Conservation (phyloP, 2,797 vertebrate species). For the Parambassis ranga region DNA sequence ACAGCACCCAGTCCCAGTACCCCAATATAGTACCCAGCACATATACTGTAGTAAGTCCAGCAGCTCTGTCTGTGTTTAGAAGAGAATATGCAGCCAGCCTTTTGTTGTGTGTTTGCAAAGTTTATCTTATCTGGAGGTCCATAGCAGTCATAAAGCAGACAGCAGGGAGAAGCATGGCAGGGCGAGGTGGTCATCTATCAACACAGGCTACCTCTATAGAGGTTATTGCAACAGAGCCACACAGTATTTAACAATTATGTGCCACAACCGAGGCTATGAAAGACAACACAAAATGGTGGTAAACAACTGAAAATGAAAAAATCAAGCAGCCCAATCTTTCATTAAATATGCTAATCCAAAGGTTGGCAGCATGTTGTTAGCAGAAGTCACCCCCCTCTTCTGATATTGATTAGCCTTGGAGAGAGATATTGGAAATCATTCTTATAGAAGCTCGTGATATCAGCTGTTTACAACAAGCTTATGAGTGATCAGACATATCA, state of each 20-base stretch:
- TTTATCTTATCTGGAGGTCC: constrained; percentile 65
- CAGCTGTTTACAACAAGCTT: constrained; percentile 24
- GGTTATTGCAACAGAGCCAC: constrained; percentile 3
- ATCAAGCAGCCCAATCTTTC: not conserved
- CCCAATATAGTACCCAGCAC: too few species aligned
- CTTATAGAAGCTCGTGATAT: constrained; percentile 1
- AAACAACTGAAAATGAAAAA: not conserved
- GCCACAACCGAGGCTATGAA: not conserved
- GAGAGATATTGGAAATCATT: constrained; percentile 43
- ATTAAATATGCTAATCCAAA: constrained; percentile 5
- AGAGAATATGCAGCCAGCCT: constrained; percentile 24
- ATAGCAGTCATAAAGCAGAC: constrained; percentile 54
- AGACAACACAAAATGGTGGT: not conserved
- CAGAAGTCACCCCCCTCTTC: not conserved
- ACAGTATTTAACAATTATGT: too few species aligned
- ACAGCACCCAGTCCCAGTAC: too few species aligned
- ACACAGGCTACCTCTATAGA: not conserved
- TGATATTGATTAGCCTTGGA: constrained; percentile 11
- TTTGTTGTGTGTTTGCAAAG: constrained; percentile 46
- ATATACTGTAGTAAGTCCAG: not conserved
- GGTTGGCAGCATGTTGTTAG: not conserved
- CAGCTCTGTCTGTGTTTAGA: constrained; percentile 12
- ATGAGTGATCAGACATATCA: constrained; percentile 19
- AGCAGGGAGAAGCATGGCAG: constrained; percentile 44
- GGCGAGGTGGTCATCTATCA: constrained; percentile 48